phyloP scores from a whole-genome alignment of 2,888 invertebrate genomes.

The Tortrix viridana region DNA sequence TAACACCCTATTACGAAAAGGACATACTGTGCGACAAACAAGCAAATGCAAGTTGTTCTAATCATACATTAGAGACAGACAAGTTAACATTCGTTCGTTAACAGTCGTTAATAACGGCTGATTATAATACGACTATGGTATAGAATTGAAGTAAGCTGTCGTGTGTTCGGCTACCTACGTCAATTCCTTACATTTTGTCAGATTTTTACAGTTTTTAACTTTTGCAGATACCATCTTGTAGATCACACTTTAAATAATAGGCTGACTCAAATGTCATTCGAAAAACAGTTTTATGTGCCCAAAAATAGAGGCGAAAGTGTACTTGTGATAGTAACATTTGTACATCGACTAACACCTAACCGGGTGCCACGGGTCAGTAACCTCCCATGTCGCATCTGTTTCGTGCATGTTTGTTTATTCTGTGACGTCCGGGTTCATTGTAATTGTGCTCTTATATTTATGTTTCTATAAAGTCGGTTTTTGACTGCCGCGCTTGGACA shows the following conservation, averaged over 20 bases:
- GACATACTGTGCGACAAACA: neutral
- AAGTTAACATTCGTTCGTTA: no score
- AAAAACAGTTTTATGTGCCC: conserved; percentile 25
- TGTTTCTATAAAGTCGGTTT: conserved; percentile 25
- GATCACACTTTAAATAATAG: no score
- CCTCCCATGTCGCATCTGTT: conserved; percentile 63
- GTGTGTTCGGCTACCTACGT: no score
- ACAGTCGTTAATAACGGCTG: no score
- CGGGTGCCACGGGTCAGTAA: conserved; percentile 50
- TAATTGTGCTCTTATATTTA: conserved; percentile 22
- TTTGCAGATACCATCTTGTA: no score
- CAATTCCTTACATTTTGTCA: no score
- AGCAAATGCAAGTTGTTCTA: neutral
- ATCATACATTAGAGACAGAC: no score
- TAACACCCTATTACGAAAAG: no score
- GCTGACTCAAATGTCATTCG: no score
- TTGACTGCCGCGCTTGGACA: conserved; percentile 22
- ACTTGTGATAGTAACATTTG: conserved; percentile 36
- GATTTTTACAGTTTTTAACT: no score
- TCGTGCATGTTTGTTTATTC: conserved; percentile 62
- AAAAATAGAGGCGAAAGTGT: conserved; percentile 50
- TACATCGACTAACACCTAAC: conserved; percentile 54
- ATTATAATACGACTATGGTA: no score
- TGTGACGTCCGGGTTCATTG: conserved; percentile 51
- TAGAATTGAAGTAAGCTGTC: no score